Evolutionary conservation across 2,888 invertebrate species (phyloP).

Genomic region (Scelioninae gen. 1): DNA sequence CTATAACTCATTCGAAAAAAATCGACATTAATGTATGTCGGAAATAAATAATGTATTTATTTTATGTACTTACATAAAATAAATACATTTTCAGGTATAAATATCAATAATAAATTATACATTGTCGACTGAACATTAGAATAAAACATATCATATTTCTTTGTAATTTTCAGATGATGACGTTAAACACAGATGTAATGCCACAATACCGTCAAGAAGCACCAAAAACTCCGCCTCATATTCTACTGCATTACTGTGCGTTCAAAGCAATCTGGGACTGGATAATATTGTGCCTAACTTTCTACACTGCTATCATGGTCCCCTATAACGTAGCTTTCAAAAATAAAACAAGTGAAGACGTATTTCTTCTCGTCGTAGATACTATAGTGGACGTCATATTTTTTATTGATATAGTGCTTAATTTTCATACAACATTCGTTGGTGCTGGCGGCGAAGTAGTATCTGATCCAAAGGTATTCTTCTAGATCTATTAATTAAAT

Average conservation of each 20-base stretch:
- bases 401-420: slow-evolving; percentile 99
- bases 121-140: too few relatives aligned
- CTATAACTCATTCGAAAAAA: slow-evolving; percentile 20
- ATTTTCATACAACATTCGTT: slow-evolving; percentile 99
- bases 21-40: background rate
- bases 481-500: slow-evolving; percentile 17
- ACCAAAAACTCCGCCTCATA: slow-evolving; percentile 99
- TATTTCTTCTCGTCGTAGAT: slow-evolving; percentile 96
- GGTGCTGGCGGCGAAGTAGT: slow-evolving; percentile 98
- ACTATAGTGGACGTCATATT: slow-evolving; percentile 99
- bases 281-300: slow-evolving; percentile 99
- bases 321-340: slow-evolving; percentile 99
- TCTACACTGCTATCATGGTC: slow-evolving; percentile 99
- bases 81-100: slow-evolving; percentile 7
- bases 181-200: slow-evolving; percentile 98
- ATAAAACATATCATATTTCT: background rate
- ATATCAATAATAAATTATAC: background rate
- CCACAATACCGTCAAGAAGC: slow-evolving; percentile 99
- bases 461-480: slow-evolving; percentile 96
- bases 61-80: background rate
- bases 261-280: slow-evolving; percentile 99
- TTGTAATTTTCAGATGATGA: slow-evolving; percentile 92
- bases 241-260: slow-evolving; percentile 99
- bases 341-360: slow-evolving; percentile 99
- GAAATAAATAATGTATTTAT: background rate